Evolutionary conservation across 2,797 vertebrate genomes (phyloP).

Genomic region (Dendrocincla fuliginosa): DNA sequence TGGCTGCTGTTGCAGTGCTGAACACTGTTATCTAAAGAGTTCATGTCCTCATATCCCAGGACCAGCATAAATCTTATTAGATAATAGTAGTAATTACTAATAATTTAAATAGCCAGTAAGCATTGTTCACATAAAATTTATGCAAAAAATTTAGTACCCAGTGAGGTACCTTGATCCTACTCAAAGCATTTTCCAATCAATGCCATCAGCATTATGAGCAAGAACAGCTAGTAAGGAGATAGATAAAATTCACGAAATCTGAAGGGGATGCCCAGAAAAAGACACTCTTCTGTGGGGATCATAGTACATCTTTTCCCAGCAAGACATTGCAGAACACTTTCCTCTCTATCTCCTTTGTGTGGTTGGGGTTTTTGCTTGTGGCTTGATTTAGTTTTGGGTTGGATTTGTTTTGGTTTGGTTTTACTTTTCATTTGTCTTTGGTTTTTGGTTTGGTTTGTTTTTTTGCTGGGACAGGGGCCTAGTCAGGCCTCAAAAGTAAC

Average conservation of each 20-base stretch:
- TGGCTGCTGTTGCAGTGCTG: neutral
- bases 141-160: neutral
- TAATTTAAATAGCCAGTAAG: neutral
- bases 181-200: neutral
- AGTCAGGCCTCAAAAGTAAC: neutral
- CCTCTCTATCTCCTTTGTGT: neutral
- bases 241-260: neutral
- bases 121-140: neutral
- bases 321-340: neutral
- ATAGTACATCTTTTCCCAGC: neutral
- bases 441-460: neutral
- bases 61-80: neutral
- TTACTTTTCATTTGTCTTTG: neutral
- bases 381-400: neutral
- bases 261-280: neutral
- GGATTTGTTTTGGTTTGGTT: neutral
- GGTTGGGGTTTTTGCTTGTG: neutral
- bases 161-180: neutral
- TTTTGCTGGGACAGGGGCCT: accelerated
- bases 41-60: neutral
- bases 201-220: neutral
- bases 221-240: neutral
- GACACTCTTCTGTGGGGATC: accelerated
- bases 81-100: neutral
- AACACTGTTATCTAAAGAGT: neutral